Evolutionary conservation across 2,888 invertebrate species (phyloP).

Genomic region (Nephrotoma guestfalica): DNA sequence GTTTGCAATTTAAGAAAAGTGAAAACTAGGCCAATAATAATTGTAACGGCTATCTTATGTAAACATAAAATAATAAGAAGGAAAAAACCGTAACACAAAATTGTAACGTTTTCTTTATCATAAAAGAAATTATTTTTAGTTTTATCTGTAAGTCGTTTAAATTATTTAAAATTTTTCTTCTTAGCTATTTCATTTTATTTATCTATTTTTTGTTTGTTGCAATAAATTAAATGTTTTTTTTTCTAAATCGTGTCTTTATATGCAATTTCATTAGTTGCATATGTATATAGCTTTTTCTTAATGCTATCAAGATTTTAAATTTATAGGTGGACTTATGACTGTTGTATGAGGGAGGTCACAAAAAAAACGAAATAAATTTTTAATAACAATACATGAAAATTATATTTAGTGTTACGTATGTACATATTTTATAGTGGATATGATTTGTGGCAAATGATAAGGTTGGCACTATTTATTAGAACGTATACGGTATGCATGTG

Average conservation of each 20-base stretch:
- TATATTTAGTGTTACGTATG: not conserved
- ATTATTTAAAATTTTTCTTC: not conserved
- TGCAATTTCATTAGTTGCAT: not conserved
- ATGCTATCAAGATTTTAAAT: not conserved
- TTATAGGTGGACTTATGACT: not conserved
- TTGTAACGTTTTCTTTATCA: not conserved
- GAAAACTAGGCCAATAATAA: conserved; percentile 5
- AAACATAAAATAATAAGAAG: not conserved
- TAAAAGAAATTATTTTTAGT: not conserved
- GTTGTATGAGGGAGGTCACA: not conserved
- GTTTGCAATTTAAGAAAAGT: not conserved
- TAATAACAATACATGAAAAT: not conserved
- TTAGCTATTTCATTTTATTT: not conserved
- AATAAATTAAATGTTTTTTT: not conserved
- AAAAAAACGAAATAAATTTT: not conserved
- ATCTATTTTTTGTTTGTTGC: not conserved
- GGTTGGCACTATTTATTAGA: not conserved
- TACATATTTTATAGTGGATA: not conserved
- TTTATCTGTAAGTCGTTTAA: not conserved
- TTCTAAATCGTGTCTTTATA: not conserved
- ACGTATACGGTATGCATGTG: not conserved
- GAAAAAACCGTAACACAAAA: not conserved
- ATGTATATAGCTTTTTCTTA: not conserved
- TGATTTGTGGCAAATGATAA: not conserved
- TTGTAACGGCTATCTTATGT: conserved; percentile 3